These are phyloP conservation scores for Pygocentrus nattereri DNA, from an alignment of 2,797 vertebrate genomes.

Conservation along the genomic window DNA sequence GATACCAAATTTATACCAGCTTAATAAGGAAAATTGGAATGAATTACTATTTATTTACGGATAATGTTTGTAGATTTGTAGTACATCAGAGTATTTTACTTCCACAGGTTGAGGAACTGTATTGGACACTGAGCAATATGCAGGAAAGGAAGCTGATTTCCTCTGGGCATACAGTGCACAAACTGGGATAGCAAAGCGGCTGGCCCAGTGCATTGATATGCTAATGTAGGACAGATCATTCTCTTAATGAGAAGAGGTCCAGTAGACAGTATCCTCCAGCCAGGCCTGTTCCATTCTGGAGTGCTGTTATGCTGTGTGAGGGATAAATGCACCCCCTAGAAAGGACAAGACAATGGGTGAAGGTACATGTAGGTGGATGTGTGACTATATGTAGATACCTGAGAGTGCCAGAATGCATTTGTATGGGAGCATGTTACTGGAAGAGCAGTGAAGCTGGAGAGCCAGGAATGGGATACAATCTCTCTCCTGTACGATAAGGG, in stretches of 20 bases:
- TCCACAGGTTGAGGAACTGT: not conserved
- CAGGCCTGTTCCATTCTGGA: constrained; percentile 34
- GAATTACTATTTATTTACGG: not conserved
- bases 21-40: no score
- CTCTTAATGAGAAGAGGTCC: constrained; percentile 2
- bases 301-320: constrained; percentile 21
- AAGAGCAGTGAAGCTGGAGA: not conserved
- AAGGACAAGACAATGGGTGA: constrained; percentile 9
- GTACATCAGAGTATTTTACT: not conserved
- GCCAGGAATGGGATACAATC: constrained; percentile 6
- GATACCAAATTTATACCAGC: no score
- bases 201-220: constrained; percentile 49
- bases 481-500: constrained; percentile 7
- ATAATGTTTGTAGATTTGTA: not conserved
- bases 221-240: constrained; percentile 42
- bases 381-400: constrained; percentile 31
- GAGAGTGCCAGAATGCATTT: not conserved
- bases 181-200: not conserved
- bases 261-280: constrained; percentile 1
- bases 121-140: not conserved
- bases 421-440: not conserved
- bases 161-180: constrained; percentile 3
- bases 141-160: constrained; percentile 5
- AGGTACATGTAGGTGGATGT: constrained; percentile 12
- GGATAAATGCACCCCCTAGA: not conserved